These are phyloP conservation scores for Nemotelus pantherinus DNA, from an alignment of 2,888 invertebrate genomes.

Conservation along the genomic window DNA sequence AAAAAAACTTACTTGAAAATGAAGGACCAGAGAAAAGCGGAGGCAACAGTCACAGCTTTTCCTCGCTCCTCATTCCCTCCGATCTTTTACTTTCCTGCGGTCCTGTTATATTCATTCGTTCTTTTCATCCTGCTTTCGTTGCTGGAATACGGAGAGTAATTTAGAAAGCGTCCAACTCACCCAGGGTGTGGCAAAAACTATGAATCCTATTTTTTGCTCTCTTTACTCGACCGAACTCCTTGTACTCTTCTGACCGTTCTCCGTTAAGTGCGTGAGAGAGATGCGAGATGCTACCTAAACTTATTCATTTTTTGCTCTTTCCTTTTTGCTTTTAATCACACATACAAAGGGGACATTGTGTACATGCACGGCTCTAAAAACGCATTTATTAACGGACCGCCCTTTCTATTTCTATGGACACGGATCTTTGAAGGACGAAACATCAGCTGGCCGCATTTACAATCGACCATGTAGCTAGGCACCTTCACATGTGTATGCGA, in stretches of 20 bases:
- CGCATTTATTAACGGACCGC: slow-evolving; percentile 43
- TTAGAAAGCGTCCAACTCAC: background rate
- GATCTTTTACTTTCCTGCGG: no score
- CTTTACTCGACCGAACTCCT: background rate
- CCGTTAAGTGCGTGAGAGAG: slow-evolving; percentile 18
- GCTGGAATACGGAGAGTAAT: background rate
- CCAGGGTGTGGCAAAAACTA: slow-evolving; percentile 36
- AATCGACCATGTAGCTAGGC: slow-evolving; percentile 10
- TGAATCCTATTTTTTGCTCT: slow-evolving; percentile 10
- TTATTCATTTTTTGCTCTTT: slow-evolving; percentile 32
- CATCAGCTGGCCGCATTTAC: slow-evolving; percentile 29
- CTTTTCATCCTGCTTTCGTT: background rate
- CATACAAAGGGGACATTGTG: slow-evolving; percentile 27
- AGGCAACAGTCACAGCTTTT: no score
- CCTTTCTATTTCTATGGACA: slow-evolving; percentile 35
- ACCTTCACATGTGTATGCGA: slow-evolving; percentile 4
- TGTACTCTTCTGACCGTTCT: slow-evolving; percentile 2
- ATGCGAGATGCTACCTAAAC: slow-evolving; percentile 15
- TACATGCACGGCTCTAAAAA: slow-evolving; percentile 33
- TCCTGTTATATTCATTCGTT: no score
- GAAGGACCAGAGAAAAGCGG: no score
- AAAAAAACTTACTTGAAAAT: no score
- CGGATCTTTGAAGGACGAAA: slow-evolving; percentile 30
- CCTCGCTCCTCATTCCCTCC: no score
- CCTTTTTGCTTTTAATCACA: slow-evolving; percentile 12